A percentile compares a stretch with the other conserved stretches of the same genome.
phyloP scores from a whole-genome alignment of 2,797 vertebrate species.

The Orestias chungarensis region DNA sequence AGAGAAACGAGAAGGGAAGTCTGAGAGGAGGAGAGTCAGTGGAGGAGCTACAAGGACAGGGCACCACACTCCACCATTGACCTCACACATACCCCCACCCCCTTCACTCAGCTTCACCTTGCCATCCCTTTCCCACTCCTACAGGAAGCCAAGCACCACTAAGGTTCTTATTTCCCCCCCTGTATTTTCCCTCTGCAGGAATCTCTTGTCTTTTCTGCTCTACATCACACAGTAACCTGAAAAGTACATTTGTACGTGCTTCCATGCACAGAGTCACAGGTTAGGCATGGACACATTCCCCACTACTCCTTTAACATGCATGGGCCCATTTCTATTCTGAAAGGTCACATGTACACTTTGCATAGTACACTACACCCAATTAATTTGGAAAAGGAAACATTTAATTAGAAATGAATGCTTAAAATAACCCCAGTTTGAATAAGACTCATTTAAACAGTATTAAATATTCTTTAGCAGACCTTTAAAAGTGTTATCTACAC shows the following conservation, averaged over 20 bases:
- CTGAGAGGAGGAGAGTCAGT: slow-evolving; percentile 59
- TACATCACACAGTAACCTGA: slow-evolving; percentile 54
- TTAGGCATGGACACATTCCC: slow-evolving; percentile 40
- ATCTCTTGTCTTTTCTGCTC: slow-evolving; percentile 63
- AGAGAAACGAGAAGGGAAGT: slow-evolving; percentile 63
- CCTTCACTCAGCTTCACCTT: slow-evolving; percentile 64
- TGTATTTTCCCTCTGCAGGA: slow-evolving; percentile 31
- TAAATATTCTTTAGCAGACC: neutral
- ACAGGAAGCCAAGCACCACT: slow-evolving; percentile 56
- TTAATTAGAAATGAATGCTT: slow-evolving; percentile 11
- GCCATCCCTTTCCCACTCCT: slow-evolving; percentile 29
- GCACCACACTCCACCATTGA: slow-evolving; percentile 39
- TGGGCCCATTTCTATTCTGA: slow-evolving; percentile 18
- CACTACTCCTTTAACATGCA: slow-evolving; percentile 25
- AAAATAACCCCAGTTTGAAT: slow-evolving; percentile 13
- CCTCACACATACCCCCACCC: slow-evolving; percentile 38
- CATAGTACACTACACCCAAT: slow-evolving; percentile 39
- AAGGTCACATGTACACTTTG: slow-evolving; percentile 26
- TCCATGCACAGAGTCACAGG: slow-evolving; percentile 45
- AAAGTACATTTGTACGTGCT: slow-evolving; percentile 55
- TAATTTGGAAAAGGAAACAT: slow-evolving; percentile 13
- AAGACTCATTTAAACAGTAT: neutral
- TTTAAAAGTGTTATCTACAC: neutral
- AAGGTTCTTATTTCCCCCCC: slow-evolving; percentile 48
- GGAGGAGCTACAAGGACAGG: slow-evolving; percentile 80